Percentiles rank a stretch among this genome's conserved stretches.
Conservation (phyloP, 2,797 vertebrate species). For the Catostomus latipinnis region DNA sequence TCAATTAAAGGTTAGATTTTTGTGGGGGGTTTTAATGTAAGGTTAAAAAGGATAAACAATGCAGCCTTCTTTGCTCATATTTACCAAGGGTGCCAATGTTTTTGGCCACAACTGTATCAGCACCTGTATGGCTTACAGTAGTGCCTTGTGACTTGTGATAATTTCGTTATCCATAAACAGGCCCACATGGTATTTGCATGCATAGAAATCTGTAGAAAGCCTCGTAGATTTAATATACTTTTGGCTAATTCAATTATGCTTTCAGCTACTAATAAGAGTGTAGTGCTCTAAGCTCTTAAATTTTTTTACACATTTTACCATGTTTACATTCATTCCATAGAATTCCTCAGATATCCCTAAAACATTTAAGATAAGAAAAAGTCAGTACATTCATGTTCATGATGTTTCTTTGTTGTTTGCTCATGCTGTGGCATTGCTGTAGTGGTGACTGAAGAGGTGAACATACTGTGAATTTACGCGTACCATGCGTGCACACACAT, state of each 20-base stretch:
- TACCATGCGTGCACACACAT: too few relatives aligned
- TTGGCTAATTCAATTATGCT: background rate
- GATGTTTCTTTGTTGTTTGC: background rate
- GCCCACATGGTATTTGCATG: slow-evolving; percentile 5
- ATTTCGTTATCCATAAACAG: slow-evolving; percentile 27
- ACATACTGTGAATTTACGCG: too few relatives aligned
- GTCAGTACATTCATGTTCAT: background rate
- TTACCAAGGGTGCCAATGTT: too few relatives aligned
- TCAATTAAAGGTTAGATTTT: too few relatives aligned
- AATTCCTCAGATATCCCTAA: background rate
- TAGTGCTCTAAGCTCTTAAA: too few relatives aligned
- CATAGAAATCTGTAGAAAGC: background rate
- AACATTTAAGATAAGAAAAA: background rate
- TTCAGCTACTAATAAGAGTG: background rate
- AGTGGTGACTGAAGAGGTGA: too few relatives aligned
- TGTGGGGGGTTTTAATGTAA: too few relatives aligned
- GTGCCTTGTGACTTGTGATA: slow-evolving; percentile 38
- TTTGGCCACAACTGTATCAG: background rate
- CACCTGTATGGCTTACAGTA: background rate
- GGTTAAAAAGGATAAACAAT: too few relatives aligned
- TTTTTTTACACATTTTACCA: background rate
- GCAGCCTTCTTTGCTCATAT: too few relatives aligned
- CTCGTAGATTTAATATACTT: too few relatives aligned
- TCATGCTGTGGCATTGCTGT: too few relatives aligned
- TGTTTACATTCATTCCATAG: background rate